Percentiles rank a stretch among this genome's conserved stretches.
Evolutionary conservation across 2,888 invertebrate genomes (phyloP).

Genomic region (Pachydiplax longipennis): DNA sequence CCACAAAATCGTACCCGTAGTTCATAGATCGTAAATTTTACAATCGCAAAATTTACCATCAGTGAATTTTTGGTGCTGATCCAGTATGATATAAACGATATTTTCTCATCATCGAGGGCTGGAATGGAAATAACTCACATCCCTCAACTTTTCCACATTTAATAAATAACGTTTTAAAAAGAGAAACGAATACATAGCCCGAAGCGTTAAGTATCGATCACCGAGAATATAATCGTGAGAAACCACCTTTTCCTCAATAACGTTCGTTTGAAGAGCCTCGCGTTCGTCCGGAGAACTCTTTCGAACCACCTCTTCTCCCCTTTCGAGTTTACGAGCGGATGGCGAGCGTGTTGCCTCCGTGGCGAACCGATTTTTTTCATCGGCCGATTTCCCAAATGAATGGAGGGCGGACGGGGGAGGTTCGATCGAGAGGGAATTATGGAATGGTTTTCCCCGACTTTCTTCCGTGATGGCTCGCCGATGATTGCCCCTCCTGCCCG

Average conservation of each 20-base stretch:
- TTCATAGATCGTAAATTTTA: too few relatives aligned
- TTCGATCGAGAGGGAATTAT: constrained; percentile 8
- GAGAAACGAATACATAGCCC: not conserved
- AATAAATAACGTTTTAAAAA: not conserved
- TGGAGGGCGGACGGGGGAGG: not conserved
- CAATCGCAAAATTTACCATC: too few relatives aligned
- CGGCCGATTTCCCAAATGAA: constrained; percentile 29
- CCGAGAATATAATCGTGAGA: not conserved
- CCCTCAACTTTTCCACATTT: not conserved
- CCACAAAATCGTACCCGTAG: too few relatives aligned
- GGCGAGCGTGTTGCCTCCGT: not conserved
- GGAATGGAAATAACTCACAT: not conserved
- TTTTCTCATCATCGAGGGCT: too few relatives aligned
- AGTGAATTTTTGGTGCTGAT: too few relatives aligned
- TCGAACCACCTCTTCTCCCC: not conserved
- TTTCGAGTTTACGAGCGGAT: not conserved
- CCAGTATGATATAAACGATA: too few relatives aligned
- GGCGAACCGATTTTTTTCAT: not conserved
- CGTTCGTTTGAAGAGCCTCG: not conserved
- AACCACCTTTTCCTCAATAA: not conserved
- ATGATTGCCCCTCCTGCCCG: constrained; percentile 12
- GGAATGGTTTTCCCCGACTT: not conserved
- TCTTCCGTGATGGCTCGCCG: constrained; percentile 22
- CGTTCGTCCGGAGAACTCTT: not conserved
- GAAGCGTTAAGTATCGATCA: not conserved